phyloP scores from a whole-genome alignment of 1,140 invertebrate genomes.

The Ceratina calcarata region DNA sequence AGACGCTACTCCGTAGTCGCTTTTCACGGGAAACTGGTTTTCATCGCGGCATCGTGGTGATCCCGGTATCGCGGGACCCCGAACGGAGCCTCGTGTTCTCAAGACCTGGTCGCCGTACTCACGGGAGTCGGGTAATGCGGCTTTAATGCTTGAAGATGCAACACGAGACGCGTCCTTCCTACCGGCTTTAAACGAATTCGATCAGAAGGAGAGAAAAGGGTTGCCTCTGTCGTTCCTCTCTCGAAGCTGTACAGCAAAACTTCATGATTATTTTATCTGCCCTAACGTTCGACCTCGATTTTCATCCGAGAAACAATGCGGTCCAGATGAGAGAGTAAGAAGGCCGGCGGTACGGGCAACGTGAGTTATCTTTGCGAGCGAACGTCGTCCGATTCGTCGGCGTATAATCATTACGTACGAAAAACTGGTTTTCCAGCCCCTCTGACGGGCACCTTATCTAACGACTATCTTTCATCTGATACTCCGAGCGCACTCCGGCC shows the following conservation, averaged over 20 bases:
- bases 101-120: constrained; percentile 36
- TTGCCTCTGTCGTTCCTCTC: neutral
- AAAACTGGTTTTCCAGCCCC: constrained; percentile 58
- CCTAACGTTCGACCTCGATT: neutral
- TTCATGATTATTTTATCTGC: neutral
- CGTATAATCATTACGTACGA: constrained; percentile 59
- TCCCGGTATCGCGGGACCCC: constrained; percentile 37
- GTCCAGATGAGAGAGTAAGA: constrained; percentile 25
- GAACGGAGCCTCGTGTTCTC: constrained; percentile 34
- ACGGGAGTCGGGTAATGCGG: constrained; percentile 49
- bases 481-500: constrained; percentile 2
- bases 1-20: constrained; percentile 28
- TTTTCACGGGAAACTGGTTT: constrained; percentile 54
- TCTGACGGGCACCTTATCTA: constrained; percentile 49
- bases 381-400: constrained; percentile 51
- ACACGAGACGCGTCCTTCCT: constrained; percentile 44
- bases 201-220: constrained; percentile 3
- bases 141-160: constrained; percentile 45
- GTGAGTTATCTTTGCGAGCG: constrained; percentile 48
- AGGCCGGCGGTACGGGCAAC: neutral
- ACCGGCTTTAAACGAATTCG: constrained; percentile 31
- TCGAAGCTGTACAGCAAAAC: neutral
- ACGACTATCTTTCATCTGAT: constrained; percentile 67
- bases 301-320: neutral
- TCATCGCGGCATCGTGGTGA: constrained; percentile 39